phyloP scores from a whole-genome alignment of 2,113 vertebrate genomes.

The Falcunculus frontatus region DNA sequence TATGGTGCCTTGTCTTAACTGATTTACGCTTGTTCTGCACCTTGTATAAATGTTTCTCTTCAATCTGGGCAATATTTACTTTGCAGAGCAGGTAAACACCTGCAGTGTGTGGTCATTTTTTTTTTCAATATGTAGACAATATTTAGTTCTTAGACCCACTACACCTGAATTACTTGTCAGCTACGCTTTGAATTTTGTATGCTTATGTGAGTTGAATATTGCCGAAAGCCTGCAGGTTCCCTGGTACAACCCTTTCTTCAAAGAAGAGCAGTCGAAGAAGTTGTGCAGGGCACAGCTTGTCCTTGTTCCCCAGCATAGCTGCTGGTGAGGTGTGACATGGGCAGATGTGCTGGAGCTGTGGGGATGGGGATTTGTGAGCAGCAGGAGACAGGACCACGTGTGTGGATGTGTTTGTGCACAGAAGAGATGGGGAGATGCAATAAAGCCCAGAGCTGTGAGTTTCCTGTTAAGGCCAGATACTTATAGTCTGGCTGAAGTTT shows the following conservation, averaged over 20 bases:
- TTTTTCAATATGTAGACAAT: neutral
- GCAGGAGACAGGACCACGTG: accelerated
- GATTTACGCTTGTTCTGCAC: neutral
- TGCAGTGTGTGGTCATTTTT: neutral
- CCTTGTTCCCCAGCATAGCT: neutral
- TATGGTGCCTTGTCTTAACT: neutral
- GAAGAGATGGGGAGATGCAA: no score
- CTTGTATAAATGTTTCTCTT: neutral
- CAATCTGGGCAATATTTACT: neutral
- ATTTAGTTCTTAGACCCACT: neutral
- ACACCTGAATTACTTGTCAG: neutral
- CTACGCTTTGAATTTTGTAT: neutral
- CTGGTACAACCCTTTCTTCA: neutral
- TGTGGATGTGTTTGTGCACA: accelerated
- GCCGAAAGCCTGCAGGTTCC: neutral
- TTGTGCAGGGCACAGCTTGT: neutral
- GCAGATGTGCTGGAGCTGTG: neutral
- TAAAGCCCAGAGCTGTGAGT: neutral
- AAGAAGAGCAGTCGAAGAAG: neutral
- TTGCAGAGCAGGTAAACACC: neutral
- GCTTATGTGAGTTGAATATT: neutral
- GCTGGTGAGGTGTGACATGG: neutral
- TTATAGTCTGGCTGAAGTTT: neutral
- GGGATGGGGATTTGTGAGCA: neutral
- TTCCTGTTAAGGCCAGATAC: neutral